phyloP scores from a whole-genome alignment of 1,140 invertebrate genomes.

The Papilio xuthus region DNA sequence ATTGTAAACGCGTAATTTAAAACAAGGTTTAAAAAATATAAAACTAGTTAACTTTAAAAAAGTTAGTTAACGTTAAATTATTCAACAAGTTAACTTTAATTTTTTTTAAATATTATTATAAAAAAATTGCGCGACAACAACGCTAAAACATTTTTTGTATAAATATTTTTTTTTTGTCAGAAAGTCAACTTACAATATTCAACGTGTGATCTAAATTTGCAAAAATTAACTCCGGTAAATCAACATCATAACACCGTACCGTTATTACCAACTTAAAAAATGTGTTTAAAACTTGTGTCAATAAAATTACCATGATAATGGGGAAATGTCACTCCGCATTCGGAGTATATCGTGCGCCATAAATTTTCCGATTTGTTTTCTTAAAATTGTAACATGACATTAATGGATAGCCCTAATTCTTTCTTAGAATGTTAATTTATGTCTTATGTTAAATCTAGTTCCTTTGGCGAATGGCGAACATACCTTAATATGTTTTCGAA shows the following conservation, averaged over 20 bases:
- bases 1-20: too few species aligned
- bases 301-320: conserved; percentile 67
- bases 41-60: too few species aligned
- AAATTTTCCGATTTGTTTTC: conserved; percentile 47
- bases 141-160: too few species aligned
- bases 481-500: conserved; percentile 30
- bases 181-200: neutral
- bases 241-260: conserved; percentile 62
- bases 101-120: too few species aligned
- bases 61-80: too few species aligned
- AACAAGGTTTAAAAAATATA: too few species aligned
- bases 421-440: conserved; percentile 37
- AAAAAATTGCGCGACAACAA: too few species aligned
- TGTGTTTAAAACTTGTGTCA: conserved; percentile 50
- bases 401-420: conserved; percentile 41
- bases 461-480: conserved; percentile 41
- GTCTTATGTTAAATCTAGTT: conserved; percentile 46
- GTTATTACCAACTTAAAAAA: conserved; percentile 53
- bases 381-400: conserved; percentile 37
- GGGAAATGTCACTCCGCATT: conserved; percentile 54
- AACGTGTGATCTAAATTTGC: neutral
- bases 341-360: conserved; percentile 42
- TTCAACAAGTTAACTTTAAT: too few species aligned
- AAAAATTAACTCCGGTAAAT: neutral
- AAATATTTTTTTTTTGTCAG: neutral